Evolutionary conservation across 2,797 vertebrate species (phyloP).

Genomic region (Sphenodon punctatus): DNA sequence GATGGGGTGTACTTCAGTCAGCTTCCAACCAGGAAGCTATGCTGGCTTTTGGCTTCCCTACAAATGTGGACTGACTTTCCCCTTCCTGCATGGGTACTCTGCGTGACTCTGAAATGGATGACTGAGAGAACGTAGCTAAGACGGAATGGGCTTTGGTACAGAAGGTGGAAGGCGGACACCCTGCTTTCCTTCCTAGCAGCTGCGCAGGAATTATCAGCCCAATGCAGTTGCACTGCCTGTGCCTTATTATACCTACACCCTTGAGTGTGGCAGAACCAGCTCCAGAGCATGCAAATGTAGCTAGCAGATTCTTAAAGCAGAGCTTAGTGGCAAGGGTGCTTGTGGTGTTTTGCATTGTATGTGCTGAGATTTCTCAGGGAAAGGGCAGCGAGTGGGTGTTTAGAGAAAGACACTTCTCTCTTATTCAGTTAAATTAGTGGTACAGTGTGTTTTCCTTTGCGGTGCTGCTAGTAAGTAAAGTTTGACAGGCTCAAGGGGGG

Average conservation of each 20-base stretch:
- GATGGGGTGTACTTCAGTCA: neutral
- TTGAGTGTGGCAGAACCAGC: accelerated
- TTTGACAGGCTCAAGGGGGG: neutral
- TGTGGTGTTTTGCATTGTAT: neutral
- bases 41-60: neutral
- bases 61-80: neutral
- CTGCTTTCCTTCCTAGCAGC: too few species aligned
- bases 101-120: too few species aligned
- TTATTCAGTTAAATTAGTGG: accelerated
- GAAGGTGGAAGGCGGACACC: too few species aligned
- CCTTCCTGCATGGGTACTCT: neutral
- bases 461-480: neutral
- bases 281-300: neutral
- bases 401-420: neutral
- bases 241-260: neutral
- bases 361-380: neutral
- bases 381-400: neutral
- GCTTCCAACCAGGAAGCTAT: neutral
- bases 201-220: too few species aligned
- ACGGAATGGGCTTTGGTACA: too few species aligned
- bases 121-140: too few species aligned
- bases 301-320: neutral
- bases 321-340: neutral
- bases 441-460: neutral
- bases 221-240: neutral